Evolutionary conservation across 2,888 invertebrate species (phyloP), one percentile per base, ranked within the genome.

Genomic region (Epiblema foenella): DNA sequence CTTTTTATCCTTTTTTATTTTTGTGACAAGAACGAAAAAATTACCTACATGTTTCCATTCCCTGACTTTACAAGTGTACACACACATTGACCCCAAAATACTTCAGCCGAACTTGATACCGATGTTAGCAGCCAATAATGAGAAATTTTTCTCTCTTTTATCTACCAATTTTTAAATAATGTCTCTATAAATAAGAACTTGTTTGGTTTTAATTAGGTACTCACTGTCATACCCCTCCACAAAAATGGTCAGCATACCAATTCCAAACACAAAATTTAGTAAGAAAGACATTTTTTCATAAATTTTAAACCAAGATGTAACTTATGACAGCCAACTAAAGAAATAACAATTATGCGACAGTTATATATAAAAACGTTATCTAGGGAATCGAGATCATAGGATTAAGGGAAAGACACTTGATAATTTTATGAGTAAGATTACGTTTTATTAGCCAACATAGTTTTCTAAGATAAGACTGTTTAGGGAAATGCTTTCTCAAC

Each of bases 301-400:
- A 24, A 68, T 12, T 29, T 24, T 33, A 33, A 52, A 65, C 33
- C 37, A 42, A 62, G 12, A 11, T n/a, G 46, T 46, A 18, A 33
- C 10, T 54, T 20, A 54, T 24, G 20, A 51, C n/a, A 52, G 64
- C 37, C 52, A 37, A 64, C 52, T 63, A 57, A 57, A 18, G 39
- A 20, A 52, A 18, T 11, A 42, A 65, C 65, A 59, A 18, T 29
- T 69, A 42, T 17, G 18, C 24, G 56, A 65, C 56, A 42, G 42
- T 46, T 65, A 56, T 65, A 65, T 70, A 70, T 66, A 39, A 54
- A 15, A 42, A 18, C 59, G 59, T 70, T 70, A 70, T 70, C 70
- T 65, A 20, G 33, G 59, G 59, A 70, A 66, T 54, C 59, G 12
- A 59, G 65, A 64, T 64, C 58, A 59, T n/a, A 17, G 59, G 54